Conservation (phyloP, 1,140 invertebrate genomes). For the Littorina saxatilis region DNA sequence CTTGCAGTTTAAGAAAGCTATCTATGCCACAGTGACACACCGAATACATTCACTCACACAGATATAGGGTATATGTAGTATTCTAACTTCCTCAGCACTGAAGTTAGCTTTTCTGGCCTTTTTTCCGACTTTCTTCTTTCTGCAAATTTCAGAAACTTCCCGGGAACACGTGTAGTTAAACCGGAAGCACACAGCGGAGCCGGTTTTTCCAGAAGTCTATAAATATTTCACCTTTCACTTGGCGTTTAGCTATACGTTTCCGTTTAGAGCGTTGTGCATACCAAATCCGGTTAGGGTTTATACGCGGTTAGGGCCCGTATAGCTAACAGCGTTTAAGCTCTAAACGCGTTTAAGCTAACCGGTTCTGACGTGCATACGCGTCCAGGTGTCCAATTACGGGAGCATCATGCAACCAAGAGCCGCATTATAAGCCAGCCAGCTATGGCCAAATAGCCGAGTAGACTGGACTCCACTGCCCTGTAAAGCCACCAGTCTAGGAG, state of each 20-base stretch:
- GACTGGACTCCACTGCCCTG: no score
- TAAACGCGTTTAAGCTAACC: conserved; percentile 22
- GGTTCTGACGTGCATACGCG: no score
- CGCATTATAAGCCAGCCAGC: no score
- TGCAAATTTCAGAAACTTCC: conserved; percentile 20
- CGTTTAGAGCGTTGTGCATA: conserved; percentile 9
- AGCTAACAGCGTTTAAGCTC: conserved; percentile 1
- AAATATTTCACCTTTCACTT: conserved; percentile 14
- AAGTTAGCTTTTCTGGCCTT: conserved; percentile 21
- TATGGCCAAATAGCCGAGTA: no score
- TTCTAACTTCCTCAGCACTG: conserved; percentile 24
- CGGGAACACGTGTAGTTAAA: conserved; percentile 23
- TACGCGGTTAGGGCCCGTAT: conserved; percentile 23
- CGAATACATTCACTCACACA: no score
- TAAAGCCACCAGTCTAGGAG: no score
- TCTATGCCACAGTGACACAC: no score
- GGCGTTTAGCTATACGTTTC: conserved; percentile 24
- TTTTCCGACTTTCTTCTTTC: conserved; percentile 14
- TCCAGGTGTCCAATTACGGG: no score
- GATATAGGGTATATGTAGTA: not conserved
- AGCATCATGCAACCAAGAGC: no score
- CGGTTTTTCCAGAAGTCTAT: not conserved
- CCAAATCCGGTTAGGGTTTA: conserved; percentile 21
- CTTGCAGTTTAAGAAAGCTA: no score
- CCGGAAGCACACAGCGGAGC: conserved; percentile 12